A percentile compares a stretch with the other conserved stretches of the same genome.
These are phyloP conservation scores for Caerostris extrusa DNA, from an alignment of 1,140 invertebrate species.

Conservation along the genomic window DNA sequence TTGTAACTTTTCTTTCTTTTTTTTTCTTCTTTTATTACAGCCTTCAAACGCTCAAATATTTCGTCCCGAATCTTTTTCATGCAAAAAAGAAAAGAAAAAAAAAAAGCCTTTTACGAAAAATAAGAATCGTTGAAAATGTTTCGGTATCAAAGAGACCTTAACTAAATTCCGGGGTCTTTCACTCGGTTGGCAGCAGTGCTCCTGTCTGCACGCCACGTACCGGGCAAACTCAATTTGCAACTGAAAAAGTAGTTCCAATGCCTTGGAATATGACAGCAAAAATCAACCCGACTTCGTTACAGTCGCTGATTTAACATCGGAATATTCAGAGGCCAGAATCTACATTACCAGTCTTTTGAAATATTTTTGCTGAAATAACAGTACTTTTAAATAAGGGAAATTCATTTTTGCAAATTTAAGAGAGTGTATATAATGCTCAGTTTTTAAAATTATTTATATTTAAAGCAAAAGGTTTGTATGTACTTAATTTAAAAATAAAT, in stretches of 20 bases:
- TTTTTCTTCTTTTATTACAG: neutral
- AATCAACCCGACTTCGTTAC: neutral
- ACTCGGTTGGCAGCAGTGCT: neutral
- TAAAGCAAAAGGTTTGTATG: too few species aligned
- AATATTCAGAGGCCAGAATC: neutral
- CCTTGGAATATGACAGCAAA: neutral
- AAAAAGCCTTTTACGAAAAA: neutral
- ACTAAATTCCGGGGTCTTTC: slow-evolving; percentile 5
- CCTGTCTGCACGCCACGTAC: neutral
- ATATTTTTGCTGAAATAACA: neutral
- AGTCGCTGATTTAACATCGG: neutral
- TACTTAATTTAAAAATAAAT: too few species aligned
- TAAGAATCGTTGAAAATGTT: slow-evolving; percentile 21
- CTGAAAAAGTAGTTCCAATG: neutral
- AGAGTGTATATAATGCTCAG: too few species aligned
- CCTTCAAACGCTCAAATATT: neutral
- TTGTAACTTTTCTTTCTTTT: neutral
- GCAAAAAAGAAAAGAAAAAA: neutral
- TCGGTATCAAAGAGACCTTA: slow-evolving; percentile 4
- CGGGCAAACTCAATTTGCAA: slow-evolving; percentile 15
- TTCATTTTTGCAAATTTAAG: too few species aligned
- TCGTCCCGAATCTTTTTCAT: neutral
- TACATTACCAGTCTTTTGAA: neutral
- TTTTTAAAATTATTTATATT: too few species aligned
- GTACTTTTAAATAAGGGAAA: neutral